Base-by-base conservation (phyloP, 2,113 vertebrate genomes). In the Gallinago paraguaiae region DNA sequence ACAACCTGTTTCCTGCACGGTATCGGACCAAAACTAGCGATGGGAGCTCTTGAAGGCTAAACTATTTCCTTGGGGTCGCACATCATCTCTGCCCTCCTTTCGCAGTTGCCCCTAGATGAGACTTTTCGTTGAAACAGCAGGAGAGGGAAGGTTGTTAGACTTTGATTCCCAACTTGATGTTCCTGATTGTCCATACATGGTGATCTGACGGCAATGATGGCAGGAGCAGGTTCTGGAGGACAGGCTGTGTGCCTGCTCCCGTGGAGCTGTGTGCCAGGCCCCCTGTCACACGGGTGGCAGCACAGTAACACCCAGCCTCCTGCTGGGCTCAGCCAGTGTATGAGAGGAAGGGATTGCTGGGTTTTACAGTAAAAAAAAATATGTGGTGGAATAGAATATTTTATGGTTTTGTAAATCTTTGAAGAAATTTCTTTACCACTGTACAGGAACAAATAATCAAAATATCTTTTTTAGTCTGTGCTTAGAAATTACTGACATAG, bases 281-380 rank as follows among this genome's bases (percentile, higher is more conserved):
- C 3, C 7, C 56, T 27, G 28, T 15, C 10, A 13, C 43, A 22
- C 0, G 1, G 28, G 17, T 51, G 74, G 46, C 50, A 70, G 28
- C 37, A 19, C 28, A 13, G 6, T 12, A 90, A 39, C 22, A 65
- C 6, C 17, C 30, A 65, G 46, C 56, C 70, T 15, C 3, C 1
- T 57, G 71, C 45, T 31, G 43, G 24, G 37, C 57, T 76, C 30
- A 43, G 22, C 5, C 3, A 1, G 8, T 0, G 1, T 4, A 5
- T 3, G 12, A 51, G 2, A 54, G 46, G 33, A 67, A 68, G 35
- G 43, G 23, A 54, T 17, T 54, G 37, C 10, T 61, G 23, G 0
- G 5, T 82, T 79, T 74, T 50, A 31, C 30, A 80, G 37, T 15
- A 11, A 69, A 53, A 50, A 17, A 57, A n/a, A 54, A 53, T 39